Conservation (phyloP, 1,140 invertebrate species). For the Orchestia grillus region DNA sequence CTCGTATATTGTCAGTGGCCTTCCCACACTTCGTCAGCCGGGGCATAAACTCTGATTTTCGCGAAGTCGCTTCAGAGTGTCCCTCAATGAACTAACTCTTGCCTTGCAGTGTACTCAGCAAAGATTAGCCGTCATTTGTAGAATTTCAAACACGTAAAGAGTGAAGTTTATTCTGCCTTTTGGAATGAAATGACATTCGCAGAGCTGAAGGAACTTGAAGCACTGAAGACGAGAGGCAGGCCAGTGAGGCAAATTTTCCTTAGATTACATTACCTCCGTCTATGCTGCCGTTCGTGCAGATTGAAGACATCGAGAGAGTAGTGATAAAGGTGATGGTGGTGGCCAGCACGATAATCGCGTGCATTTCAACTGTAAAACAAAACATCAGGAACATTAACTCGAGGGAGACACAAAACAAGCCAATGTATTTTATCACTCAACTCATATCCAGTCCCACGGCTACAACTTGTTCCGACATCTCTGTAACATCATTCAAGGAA, state of each 20-base stretch:
- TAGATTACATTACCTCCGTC: constrained; percentile 93
- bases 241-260: constrained; percentile 68
- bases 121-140: too few relatives aligned
- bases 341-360: constrained; percentile 62
- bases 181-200: background rate
- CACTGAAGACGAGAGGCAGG: too few relatives aligned
- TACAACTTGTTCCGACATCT: background rate
- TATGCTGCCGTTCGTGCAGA: constrained; percentile 93
- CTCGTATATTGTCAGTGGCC: too few relatives aligned
- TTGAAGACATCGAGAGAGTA: constrained; percentile 95
- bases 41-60: too few relatives aligned
- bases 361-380: constrained; percentile 70
- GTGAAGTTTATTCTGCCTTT: background rate
- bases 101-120: too few relatives aligned
- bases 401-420: background rate
- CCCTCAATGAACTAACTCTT: too few relatives aligned
- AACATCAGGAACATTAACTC: background rate
- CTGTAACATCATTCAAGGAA: background rate
- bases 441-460: background rate
- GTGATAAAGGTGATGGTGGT: constrained; percentile 92
- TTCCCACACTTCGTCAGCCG: too few relatives aligned
- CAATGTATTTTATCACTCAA: background rate
- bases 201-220: too few relatives aligned
- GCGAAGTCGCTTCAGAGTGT: too few relatives aligned
- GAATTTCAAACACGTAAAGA: too few relatives aligned